Conservation (phyloP, 2,113 vertebrate genomes). For the Phalacrocorax brasilianus region DNA sequence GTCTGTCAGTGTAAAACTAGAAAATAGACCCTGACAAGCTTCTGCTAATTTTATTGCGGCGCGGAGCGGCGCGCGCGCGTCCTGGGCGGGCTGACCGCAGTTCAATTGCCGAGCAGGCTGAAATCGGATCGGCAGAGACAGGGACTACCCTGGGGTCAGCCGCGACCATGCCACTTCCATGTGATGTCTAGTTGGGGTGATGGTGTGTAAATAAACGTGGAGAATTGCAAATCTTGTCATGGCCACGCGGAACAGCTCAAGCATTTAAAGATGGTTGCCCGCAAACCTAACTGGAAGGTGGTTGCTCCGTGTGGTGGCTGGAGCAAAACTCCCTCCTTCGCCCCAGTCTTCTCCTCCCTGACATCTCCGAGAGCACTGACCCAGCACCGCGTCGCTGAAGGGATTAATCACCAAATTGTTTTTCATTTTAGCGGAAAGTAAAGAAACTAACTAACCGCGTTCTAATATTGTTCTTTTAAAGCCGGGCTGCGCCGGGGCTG, state of each 20-base stretch:
- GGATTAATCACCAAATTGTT: slow-evolving; percentile 77
- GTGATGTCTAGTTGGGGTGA: slow-evolving; percentile 90
- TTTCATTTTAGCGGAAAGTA: slow-evolving; percentile 73
- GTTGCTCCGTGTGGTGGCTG: slow-evolving; percentile 73
- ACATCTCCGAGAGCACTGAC: slow-evolving; percentile 81
- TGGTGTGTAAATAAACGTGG: slow-evolving; percentile 94
- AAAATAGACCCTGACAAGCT: slow-evolving; percentile 80
- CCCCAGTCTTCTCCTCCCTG: slow-evolving; percentile 63
- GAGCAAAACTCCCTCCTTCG: slow-evolving; percentile 58
- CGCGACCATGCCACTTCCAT: slow-evolving; percentile 79
- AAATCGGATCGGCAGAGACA: slow-evolving; percentile 91
- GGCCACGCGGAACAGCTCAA: slow-evolving; percentile 84
- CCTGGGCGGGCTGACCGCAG: slow-evolving; percentile 71
- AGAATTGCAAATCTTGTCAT: slow-evolving; percentile 89
- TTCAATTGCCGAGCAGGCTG: slow-evolving; percentile 76
- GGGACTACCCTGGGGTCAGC: slow-evolving; percentile 88
- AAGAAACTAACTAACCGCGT: slow-evolving; percentile 63
- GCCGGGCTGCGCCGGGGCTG: slow-evolving; percentile 28
- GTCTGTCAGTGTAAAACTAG: slow-evolving; percentile 69
- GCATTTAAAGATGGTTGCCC: slow-evolving; percentile 91
- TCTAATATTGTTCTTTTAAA: slow-evolving; percentile 62
- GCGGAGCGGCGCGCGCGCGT: slow-evolving; percentile 65
- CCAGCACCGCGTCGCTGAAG: slow-evolving; percentile 75
- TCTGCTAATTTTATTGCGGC: slow-evolving; percentile 78
- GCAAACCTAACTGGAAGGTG: slow-evolving; percentile 87